Base-by-base conservation (phyloP, 2,113 vertebrate genomes). In the Callaeas wilsoni region DNA sequence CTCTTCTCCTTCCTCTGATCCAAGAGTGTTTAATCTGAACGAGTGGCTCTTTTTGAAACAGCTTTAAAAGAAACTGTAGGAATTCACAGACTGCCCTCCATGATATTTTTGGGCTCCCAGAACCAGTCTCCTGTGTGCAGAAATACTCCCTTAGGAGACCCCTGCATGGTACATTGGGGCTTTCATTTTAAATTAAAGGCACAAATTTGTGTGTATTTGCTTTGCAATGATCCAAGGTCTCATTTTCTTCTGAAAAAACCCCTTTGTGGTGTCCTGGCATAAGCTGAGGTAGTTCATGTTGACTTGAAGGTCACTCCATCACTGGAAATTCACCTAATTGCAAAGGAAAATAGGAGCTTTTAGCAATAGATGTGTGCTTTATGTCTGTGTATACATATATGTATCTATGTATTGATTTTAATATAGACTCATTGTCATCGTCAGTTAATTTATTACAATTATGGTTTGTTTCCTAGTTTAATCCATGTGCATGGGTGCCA, bases 391-490 rank as follows among this genome's bases (percentile, higher is more conserved):
- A n/a, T 37, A 9, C 7, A 19, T 71, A 9, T 8, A 32, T 63
- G 57, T 57, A 55, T 6, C 6, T 80, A 49, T 55, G 60, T 35
- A n/a, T 4, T 53, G 50, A n/a, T 78, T 70, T 55, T 56, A 52
- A 30, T 33, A 2, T 10, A 29, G 46, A 9, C 44, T 49, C 1
- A 1, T 10, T 55, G 19, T 84, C 0, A 0, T 41, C 67, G 49
- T 69, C 41, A 53, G 17, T 37, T 20, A 30, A 32, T 76, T 76
- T 20, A 49, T 60, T 76, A 19, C 18, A 30, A 2, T 55, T 42
- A 67, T 62, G 33, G 7, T 12, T 92, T 46, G 3, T 65, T 84
- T 77, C 50, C 53, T 46, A 2, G 7, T 64, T 87, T 18, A 37
- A 52, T 26, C 15, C 7, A 1, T 8, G 35, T 32, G 19, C 14